Base-by-base conservation (phyloP, 2,888 invertebrate genomes). In the Bellardia pandia region DNA sequence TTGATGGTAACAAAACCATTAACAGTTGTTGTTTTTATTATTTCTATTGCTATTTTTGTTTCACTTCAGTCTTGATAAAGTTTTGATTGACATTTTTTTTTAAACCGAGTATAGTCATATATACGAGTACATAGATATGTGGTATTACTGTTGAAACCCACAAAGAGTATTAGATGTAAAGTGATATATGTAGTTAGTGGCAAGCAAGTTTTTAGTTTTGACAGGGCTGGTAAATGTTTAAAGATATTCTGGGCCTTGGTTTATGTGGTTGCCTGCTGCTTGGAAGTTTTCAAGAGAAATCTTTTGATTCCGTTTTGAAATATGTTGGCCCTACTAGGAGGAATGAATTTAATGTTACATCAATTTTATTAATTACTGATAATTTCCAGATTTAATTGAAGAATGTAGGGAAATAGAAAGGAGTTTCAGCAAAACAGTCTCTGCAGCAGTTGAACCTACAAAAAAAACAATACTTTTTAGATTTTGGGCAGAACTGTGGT, bases 81-180 rank as follows among this genome's bases (percentile, higher is more conserved):
- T 81, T 87, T 87, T 87, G 86, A 87, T 87, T 87, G 86, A 78
- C 81, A 81, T 87, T 87, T 69, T 80, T 69, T 80, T 45, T 77
- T 74, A 53, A 64, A 72, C 48, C 74, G 51, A 85, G 13, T 74
- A 37, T 33, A 75, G 66, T 79, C 64, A 71, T 83, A 45, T 0
- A 40, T 0, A 40, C 56, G 71, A 78, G 51, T 51, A 51, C n/a
- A 51, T 62, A 62, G 60, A 66, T 75, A 69, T 83, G 79, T 40
- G 64, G 86, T 79, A 79, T 83, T 86, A 53, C 58, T 64, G 75
- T 16, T 71, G 64, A 85, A 83, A 51, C 78, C 60, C 58, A 48
- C 75, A 82, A 78, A 75, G 66, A 30, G 30, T 71, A 58, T 58
- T 78, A 66, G 56, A 79, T 78, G 45, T 75, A 23, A 86, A 78